Base-by-base conservation (phyloP, 2,888 invertebrate species). In the Nematopogon swammerdamellus region DNA sequence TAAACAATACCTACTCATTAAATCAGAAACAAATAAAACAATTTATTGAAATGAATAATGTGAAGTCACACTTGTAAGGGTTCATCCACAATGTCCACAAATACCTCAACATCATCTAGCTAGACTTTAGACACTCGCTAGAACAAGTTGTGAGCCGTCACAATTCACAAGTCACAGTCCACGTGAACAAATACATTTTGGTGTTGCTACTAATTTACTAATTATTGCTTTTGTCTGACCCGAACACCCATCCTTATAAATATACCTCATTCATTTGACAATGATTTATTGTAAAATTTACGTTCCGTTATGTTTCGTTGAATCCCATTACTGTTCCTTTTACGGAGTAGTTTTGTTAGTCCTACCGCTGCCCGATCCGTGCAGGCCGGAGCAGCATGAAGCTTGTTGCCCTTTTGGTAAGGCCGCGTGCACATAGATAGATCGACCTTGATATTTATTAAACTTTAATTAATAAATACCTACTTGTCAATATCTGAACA, bases 351-450 rank as follows among this genome's bases (percentile, higher is more conserved):
- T 86, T 71, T 85, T 83, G 70, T 83, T 87, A 80, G 86, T 88
- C 71, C 83, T 91, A 83, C 91, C 91, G 73, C 83, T 91, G 80
- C 90, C 91, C 76, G 88, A 91, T 80, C 91, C 91, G 71, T 85
- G 88, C 76, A 89, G 89, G 81, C 91, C 91, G 70, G 89, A 89
- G 82, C 89, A 92, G 86, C 92, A 92, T 83, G 92, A 92, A 82
- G 89, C 89, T 80, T 91, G 91, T 86, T 92, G 92, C 82, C 90
- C 91, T 72, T 85, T 91, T 80, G 88, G 88, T 88, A 88, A 88
- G 86, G 74, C 58, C 50, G 8, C 4, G 36, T 36, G 8, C 36
- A 36, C 11, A 14, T 14, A 14, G 36, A 14, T 36, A 36, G 4
- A 3, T 3, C 11, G n/a, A 36, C 8, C 36, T 36, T 36, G 36